phyloP scores from a whole-genome alignment of 2,797 vertebrate species.

The Poeciliopsis presidionis region DNA sequence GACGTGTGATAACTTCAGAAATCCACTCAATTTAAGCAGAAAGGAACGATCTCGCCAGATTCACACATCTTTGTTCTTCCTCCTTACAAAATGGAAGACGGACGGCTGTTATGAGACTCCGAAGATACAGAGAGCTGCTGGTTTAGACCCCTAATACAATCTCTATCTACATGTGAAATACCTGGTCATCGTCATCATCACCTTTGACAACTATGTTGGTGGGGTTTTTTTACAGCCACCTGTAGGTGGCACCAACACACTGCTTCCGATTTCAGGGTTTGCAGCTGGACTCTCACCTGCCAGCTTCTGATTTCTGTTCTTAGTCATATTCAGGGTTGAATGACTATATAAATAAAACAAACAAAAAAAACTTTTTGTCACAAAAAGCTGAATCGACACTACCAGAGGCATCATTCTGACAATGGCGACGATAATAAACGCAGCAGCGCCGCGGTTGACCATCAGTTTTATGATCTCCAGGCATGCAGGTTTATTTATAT shows the following conservation, averaged over 20 bases:
- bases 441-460: conserved; percentile 7
- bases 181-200: not conserved
- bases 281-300: not conserved
- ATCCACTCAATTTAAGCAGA: not conserved
- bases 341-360: conserved; percentile 2
- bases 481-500: conserved; percentile 57
- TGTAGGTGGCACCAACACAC: conserved; percentile 28
- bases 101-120: not conserved
- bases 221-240: not conserved
- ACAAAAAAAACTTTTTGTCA: not conserved
- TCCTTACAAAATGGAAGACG: not conserved
- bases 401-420: not conserved
- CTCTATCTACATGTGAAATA: not conserved
- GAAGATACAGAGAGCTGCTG: not conserved
- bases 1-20: not conserved
- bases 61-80: too few species aligned
- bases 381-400: not conserved
- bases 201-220: not conserved
- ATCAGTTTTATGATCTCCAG: conserved; percentile 8
- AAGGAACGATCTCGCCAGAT: not conserved
- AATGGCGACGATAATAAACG: not conserved
- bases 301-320: not conserved
- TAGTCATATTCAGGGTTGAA: not conserved
- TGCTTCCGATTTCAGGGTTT: conserved; percentile 2
- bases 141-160: not conserved